Evolutionary conservation across 2,888 invertebrate genomes (phyloP).

Genomic region (Oligia fasciuncula): DNA sequence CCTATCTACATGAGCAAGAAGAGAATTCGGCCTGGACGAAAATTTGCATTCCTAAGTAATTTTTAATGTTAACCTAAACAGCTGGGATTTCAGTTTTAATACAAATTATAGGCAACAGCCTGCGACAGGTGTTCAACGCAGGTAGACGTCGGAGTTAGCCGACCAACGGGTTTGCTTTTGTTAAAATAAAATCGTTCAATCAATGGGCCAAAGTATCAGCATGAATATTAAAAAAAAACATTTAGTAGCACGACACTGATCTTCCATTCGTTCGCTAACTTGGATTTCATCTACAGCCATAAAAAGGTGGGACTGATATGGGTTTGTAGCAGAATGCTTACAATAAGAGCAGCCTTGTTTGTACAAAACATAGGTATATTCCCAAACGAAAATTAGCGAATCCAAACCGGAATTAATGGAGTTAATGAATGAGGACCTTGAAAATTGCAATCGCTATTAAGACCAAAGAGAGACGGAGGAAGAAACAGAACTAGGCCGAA

Average conservation of each 20-base stretch:
- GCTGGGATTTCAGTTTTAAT: conserved; percentile 64
- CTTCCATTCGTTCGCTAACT: not conserved
- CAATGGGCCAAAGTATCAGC: conserved; percentile 62
- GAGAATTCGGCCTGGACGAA: not conserved
- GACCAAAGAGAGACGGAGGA: not conserved
- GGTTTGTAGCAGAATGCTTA: conserved; percentile 4
- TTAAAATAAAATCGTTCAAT: conserved; percentile 72
- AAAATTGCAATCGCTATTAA: not conserved
- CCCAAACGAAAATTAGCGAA: not conserved
- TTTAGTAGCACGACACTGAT: not conserved
- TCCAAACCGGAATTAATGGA: not conserved
- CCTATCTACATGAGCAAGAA: not conserved
- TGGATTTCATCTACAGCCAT: not conserved
- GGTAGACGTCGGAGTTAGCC: conserved; percentile 78
- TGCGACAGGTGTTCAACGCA: conserved; percentile 87
- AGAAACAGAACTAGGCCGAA: conserved; percentile 2
- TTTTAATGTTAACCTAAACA: conserved; percentile 30
- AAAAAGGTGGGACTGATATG: not conserved
- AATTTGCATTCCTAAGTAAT: conserved; percentile 8
- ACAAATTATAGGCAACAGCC: conserved; percentile 39
- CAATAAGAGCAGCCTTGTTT: not conserved
- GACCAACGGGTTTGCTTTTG: conserved; percentile 73
- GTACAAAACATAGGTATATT: not conserved
- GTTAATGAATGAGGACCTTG: not conserved
- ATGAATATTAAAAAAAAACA: conserved; percentile 28